phyloP scores from a whole-genome alignment of 2,113 vertebrate genomes.

The Pelvicachromis taeniatus region DNA sequence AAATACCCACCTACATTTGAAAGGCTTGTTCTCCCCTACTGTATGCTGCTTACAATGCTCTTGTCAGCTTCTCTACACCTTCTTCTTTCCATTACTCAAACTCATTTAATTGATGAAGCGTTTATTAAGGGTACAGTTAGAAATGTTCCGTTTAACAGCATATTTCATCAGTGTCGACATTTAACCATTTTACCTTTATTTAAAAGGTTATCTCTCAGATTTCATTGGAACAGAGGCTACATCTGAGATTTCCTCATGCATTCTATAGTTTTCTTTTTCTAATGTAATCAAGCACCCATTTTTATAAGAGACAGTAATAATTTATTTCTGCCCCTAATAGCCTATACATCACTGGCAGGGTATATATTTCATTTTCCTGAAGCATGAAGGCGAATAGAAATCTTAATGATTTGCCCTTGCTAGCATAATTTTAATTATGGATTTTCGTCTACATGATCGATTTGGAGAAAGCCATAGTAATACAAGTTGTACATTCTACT shows the following conservation, averaged over 20 bases:
- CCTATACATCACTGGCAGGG: constrained; percentile 72
- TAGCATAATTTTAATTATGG: constrained; percentile 81
- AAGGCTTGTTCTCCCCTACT: background rate
- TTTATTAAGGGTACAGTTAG: background rate
- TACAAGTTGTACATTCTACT: constrained; percentile 79
- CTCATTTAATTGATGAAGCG: background rate
- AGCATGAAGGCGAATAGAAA: constrained; percentile 69
- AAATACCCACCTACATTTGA: background rate
- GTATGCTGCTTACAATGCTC: background rate
- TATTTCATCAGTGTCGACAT: background rate
- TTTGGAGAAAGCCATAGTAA: constrained; percentile 76
- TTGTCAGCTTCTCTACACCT: background rate
- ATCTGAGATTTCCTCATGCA: constrained; percentile 49
- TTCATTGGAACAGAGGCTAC: background rate
- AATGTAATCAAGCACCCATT: constrained; percentile 72
- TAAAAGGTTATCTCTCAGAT: constrained; percentile 21
- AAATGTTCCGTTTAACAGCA: background rate
- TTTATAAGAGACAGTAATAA: constrained; percentile 67
- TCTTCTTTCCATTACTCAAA: background rate
- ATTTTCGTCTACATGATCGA: constrained; percentile 79
- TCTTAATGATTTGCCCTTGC: constrained; percentile 77
- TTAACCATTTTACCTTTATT: background rate
- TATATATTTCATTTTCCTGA: constrained; percentile 72
- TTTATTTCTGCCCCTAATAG: constrained; percentile 72
- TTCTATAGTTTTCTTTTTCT: constrained; percentile 61